Base-by-base conservation (phyloP, 35 echinoderm and acorn worm species). In the Hemicentrotus pulcherrimus region DNA sequence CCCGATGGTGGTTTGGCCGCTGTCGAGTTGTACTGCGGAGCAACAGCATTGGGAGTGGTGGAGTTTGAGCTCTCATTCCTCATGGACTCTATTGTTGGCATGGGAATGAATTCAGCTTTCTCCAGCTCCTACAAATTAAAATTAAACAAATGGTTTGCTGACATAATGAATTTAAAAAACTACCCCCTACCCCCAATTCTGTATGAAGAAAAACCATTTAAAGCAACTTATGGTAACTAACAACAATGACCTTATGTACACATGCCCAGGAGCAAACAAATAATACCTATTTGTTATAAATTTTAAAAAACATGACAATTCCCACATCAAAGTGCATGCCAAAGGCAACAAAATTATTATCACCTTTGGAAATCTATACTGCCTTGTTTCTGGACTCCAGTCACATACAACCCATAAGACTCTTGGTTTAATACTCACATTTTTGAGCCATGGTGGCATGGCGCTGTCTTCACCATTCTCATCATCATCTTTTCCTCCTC, bases 61-160 rank as follows among this genome's bases (percentile, higher is more conserved):
- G 85, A 61, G 41, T 86, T 31, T 46, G 59, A 48, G 52, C 88
- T 95, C 61, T 91, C 33, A 46, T 50, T 47, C 48, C 52, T 50
- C 19, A 65, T 55, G 88, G 94, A 47, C 22, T 78, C 19, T 46
- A 47, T 95, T 59, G 94, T 47, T 91, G 88, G 94, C 78, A 99
- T 94, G 47, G 98, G 98, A 47, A 99, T 99, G 88, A 97, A 99
- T 86, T 99, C 98, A 59, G 97, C 98, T 31, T 96, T 91, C 31
- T 97, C 95, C 92, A 97, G 91, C 87, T 99, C 98, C 98, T 99
- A 92, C 31, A 46, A 33, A 45, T 19, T 28, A 94, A 95, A 95
- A 31, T 15, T 32, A 11, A 9, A 95, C 59, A 55, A 28, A n/a
- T n/a, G 35, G 35, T 41, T 41, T 41, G 35, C 35, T 3, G 3